phyloP scores from a whole-genome alignment of 1,140 invertebrate species.

The Brachionus rotundiformis region DNA sequence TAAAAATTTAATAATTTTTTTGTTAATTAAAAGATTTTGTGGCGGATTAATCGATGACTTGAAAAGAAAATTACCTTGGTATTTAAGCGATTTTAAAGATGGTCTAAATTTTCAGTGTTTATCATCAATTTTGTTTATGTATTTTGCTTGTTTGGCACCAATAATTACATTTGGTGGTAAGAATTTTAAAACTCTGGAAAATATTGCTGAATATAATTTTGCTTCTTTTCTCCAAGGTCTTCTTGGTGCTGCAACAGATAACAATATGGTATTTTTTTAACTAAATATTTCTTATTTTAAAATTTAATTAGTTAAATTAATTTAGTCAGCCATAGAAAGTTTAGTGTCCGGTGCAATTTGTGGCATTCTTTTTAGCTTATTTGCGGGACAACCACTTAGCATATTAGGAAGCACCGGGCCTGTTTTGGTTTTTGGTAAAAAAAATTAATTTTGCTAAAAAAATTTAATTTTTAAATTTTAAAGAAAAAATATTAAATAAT shows the following conservation, averaged over 20 bases:
- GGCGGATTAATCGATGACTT: slow-evolving; percentile 86
- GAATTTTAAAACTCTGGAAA: slow-evolving; percentile 72
- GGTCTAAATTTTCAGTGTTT: slow-evolving; percentile 87
- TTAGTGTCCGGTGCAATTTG: slow-evolving; percentile 92
- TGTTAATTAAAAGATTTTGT: slow-evolving; percentile 69
- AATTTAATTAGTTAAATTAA: slow-evolving; percentile 68
- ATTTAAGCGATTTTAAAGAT: slow-evolving; percentile 72
- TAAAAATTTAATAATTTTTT: too few relatives aligned
- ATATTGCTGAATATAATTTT: slow-evolving; percentile 68
- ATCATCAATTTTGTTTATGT: slow-evolving; percentile 95
- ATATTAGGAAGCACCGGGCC: slow-evolving; percentile 96
- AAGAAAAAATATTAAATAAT: slow-evolving; percentile 62
- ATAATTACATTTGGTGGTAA: slow-evolving; percentile 95
- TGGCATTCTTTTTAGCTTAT: slow-evolving; percentile 90
- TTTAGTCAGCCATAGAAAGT: slow-evolving; percentile 96
- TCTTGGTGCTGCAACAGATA: slow-evolving; percentile 87
- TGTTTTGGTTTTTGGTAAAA: slow-evolving; percentile 95
- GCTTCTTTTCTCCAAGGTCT: slow-evolving; percentile 67
- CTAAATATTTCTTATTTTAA: not conserved
- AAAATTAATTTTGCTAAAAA: slow-evolving; percentile 74
- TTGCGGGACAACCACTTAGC: slow-evolving; percentile 94
- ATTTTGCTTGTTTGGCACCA: slow-evolving; percentile 95
- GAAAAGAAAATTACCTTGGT: slow-evolving; percentile 84
- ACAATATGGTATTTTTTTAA: slow-evolving; percentile 74
- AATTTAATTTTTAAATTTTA: not conserved